phyloP scores from a whole-genome alignment of 1,140 invertebrate species.

The Zaprionus lachaisei region DNA sequence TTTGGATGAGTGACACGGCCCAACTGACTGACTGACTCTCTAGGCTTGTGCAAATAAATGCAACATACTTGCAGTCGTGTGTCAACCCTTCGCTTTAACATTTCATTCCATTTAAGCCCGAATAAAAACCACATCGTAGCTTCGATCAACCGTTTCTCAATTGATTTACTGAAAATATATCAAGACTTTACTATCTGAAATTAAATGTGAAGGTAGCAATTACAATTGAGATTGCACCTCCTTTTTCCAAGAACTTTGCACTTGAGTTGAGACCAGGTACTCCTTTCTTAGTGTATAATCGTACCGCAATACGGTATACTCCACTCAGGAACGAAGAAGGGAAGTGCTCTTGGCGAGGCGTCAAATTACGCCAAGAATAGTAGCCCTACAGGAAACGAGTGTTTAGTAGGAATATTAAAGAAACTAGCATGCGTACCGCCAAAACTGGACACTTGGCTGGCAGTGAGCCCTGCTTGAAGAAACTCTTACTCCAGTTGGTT shows the following conservation, averaged over 20 bases:
- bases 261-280: neutral
- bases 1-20: constrained; percentile 60
- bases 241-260: constrained; percentile 3
- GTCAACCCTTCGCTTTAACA: constrained; percentile 23
- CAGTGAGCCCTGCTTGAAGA: constrained; percentile 12
- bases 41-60: constrained; percentile 48
- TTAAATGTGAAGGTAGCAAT: neutral
- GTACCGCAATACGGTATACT: neutral
- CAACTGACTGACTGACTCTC: constrained; percentile 56
- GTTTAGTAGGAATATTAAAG: neutral
- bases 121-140: neutral
- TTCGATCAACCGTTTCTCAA: neutral
- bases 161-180: neutral
- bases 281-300: neutral
- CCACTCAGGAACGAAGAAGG: neutral
- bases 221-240: neutral
- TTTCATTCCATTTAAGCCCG: neutral
- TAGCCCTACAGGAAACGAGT: neutral
- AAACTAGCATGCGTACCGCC: neutral
- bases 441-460: constrained; percentile 11
- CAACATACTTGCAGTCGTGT: constrained; percentile 32
- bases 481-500: neutral
- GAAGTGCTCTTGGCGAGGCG: constrained; percentile 7
- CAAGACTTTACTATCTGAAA: neutral
- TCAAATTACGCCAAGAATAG: constrained; percentile 3